A percentile compares a stretch with the other conserved stretches of the same genome.
These are phyloP conservation scores for Dermochelys coriacea DNA, from an alignment of 2,797 vertebrate species.

Conservation along the genomic window DNA sequence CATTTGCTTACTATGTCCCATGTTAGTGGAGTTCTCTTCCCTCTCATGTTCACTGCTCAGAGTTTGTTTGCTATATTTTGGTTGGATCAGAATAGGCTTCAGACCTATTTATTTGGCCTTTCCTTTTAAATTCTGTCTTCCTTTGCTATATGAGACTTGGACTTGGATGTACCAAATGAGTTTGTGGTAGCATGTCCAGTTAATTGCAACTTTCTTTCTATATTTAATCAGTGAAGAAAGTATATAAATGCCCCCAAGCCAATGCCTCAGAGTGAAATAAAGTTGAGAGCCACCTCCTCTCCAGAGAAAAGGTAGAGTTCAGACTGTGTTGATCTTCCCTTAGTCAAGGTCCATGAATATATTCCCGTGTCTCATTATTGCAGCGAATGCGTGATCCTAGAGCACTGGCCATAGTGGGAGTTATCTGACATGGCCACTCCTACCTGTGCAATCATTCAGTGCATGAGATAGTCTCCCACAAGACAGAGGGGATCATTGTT, in stretches of 20 bases:
- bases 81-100: neutral
- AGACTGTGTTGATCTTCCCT: rapidly evolving
- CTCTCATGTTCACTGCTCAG: neutral
- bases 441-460: neutral
- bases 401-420: neutral
- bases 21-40: neutral
- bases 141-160: neutral
- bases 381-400: neutral
- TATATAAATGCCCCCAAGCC: neutral
- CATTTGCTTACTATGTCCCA: neutral
- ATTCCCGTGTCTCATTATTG: neutral
- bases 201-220: neutral
- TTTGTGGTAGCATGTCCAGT: neutral
- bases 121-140: neutral
- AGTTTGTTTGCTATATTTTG: neutral
- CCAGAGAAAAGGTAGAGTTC: neutral
- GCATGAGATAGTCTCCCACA: neutral
- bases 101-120: neutral
- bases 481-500: neutral
- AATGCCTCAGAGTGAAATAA: neutral
- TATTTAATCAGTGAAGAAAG: neutral
- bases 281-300: neutral
- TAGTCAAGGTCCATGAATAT: neutral
- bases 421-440: neutral
- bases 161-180: neutral